A percentile compares a stretch with the other conserved stretches of the same genome.
Evolutionary conservation across 1,140 invertebrate species (phyloP).

Genomic region (Meloidogyne exigua): DNA sequence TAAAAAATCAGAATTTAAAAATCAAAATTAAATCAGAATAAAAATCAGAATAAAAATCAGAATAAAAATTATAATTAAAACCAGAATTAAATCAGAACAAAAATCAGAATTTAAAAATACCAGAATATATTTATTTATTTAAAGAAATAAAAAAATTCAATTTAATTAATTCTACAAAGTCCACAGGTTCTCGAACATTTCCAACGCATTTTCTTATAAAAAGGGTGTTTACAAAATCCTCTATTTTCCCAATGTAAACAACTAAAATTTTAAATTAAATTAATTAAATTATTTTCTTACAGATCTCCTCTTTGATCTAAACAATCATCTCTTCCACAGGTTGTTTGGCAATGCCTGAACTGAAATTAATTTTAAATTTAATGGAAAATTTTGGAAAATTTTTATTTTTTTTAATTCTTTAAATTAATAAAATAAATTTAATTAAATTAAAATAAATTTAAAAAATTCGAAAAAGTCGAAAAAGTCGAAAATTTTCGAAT

Average conservation of each 20-base stretch:
- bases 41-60: no score
- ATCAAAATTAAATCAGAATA: no score
- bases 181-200: conserved; percentile 11
- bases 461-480: no score
- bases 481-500: no score
- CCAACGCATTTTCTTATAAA: conserved; percentile 14
- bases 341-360: conserved; percentile 10
- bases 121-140: neutral
- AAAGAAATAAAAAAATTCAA: neutral
- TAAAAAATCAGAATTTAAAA: no score
- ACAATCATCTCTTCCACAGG: conserved; percentile 13
- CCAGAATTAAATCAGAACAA: neutral
- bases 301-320: conserved; percentile 11
- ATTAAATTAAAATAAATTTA: no score
- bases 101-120: no score
- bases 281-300: neutral
- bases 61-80: neutral
- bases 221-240: neutral
- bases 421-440: no score
- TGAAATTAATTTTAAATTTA: neutral
- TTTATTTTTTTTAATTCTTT: no score
- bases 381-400: no score
- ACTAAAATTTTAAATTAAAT: neutral
- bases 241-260: conserved; percentile 7
- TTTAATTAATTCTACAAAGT: neutral